Conservation (phyloP, 2,888 invertebrate species). For the Drosophila lacicola region DNA sequence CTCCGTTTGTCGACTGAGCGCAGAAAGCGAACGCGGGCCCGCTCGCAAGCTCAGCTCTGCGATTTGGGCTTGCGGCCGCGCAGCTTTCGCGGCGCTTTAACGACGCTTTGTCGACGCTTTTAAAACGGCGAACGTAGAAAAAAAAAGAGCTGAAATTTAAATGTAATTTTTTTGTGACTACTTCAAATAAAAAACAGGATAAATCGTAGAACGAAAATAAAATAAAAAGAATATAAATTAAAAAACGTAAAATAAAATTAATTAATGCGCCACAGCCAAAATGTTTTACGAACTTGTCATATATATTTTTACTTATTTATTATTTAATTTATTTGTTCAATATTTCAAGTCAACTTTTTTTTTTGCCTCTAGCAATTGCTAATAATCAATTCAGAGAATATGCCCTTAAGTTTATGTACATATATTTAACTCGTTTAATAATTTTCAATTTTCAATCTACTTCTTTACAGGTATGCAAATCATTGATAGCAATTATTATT, state of each 20-base stretch:
- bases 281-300: conserved; percentile 19
- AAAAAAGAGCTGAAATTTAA: conserved; percentile 41
- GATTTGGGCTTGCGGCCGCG: conserved; percentile 41
- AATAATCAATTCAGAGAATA: background rate
- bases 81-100: conserved; percentile 51
- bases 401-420: conserved; percentile 17
- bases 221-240: too few relatives aligned
- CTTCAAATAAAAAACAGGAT: conserved; percentile 38
- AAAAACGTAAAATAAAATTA: conserved; percentile 28
- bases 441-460: conserved; percentile 12
- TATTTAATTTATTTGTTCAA: conserved; percentile 5
- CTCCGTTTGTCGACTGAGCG: conserved; percentile 79
- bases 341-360: background rate
- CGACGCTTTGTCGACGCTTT: conserved; percentile 48
- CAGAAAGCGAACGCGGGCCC: conserved; percentile 35
- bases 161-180: conserved; percentile 45
- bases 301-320: too few relatives aligned
- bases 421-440: conserved; percentile 22
- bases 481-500: conserved; percentile 51
- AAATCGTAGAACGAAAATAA: conserved; percentile 32
- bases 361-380: background rate
- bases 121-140: conserved; percentile 13
- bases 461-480: conserved; percentile 69
- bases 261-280: conserved; percentile 55
- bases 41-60: conserved; percentile 69